phyloP scores from a whole-genome alignment of 2,888 invertebrate genomes.

The Rhingia campestris region DNA sequence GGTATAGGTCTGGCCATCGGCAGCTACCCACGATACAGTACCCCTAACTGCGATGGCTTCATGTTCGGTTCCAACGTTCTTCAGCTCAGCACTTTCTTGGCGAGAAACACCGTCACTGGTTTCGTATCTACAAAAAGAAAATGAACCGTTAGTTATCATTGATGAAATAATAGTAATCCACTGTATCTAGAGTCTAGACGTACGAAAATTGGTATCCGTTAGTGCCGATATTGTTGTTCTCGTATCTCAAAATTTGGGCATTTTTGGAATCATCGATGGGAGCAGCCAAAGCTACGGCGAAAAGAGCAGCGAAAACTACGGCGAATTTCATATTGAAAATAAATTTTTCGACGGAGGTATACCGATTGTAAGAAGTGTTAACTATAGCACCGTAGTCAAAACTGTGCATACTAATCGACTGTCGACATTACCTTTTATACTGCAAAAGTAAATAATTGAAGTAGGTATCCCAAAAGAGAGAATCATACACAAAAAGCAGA shows the following conservation, averaged over 20 bases:
- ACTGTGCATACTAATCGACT: constrained; percentile 51
- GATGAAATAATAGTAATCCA: constrained; percentile 17
- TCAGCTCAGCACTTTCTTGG: constrained; percentile 82
- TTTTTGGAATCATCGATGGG: constrained; percentile 82
- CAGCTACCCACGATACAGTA: constrained; percentile 82
- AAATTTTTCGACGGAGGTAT: background rate
- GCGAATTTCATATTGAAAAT: constrained; percentile 78
- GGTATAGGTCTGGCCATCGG: constrained; percentile 83
- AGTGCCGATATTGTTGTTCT: constrained; percentile 83
- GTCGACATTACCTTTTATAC: constrained; percentile 56
- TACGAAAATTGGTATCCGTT: constrained; percentile 80
- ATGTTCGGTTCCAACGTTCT: constrained; percentile 82
- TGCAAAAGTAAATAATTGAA: constrained; percentile 32
- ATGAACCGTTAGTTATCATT: background rate
- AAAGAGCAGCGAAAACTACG: constrained; percentile 77
- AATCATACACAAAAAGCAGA: constrained; percentile 6
- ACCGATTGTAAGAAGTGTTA: constrained; percentile 18
- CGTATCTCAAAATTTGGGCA: constrained; percentile 86
- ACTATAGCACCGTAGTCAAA: constrained; percentile 46
- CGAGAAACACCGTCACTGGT: constrained; percentile 83
- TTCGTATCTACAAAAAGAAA: constrained; percentile 77
- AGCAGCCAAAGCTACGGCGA: constrained; percentile 78
- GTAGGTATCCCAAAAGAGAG: background rate
- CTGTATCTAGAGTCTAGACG: constrained; percentile 71
- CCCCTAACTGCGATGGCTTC: constrained; percentile 83